Conservation (phyloP, 2,113 vertebrate genomes). For the Phalacrocorax brasilianus region DNA sequence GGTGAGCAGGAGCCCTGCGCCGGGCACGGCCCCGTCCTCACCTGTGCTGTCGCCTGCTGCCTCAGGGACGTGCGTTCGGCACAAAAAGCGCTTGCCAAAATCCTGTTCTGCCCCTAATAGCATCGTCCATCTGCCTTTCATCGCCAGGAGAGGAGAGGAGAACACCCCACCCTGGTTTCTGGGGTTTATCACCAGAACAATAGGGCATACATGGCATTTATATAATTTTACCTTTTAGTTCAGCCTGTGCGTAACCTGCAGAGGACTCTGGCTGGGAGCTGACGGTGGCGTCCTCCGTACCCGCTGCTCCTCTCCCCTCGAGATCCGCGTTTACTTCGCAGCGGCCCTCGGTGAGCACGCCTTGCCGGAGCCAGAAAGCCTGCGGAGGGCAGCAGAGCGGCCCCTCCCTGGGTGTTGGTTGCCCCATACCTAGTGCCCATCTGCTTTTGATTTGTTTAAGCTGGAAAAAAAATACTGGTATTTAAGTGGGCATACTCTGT, state of each 20-base stretch:
- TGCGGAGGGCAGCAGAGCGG: neutral
- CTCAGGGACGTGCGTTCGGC: neutral
- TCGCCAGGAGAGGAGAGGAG: neutral
- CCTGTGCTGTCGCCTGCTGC: neutral
- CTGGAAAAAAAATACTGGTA: neutral
- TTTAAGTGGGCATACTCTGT: neutral
- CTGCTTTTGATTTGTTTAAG: neutral
- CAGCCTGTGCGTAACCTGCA: neutral
- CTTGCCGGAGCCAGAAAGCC: neutral
- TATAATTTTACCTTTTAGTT: neutral
- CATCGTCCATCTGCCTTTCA: neutral
- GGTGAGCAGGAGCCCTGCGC: neutral
- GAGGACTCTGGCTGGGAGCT: neutral
- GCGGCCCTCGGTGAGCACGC: neutral
- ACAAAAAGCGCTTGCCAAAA: neutral
- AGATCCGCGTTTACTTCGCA: neutral
- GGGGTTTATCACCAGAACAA: neutral
- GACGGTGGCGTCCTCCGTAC: neutral
- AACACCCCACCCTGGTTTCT: neutral
- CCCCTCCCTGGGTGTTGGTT: too few relatives aligned
- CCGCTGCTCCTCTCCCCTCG: neutral
- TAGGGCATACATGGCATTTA: neutral
- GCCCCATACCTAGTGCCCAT: neutral
- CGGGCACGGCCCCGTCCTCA: neutral
- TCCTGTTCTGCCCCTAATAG: neutral